Base-by-base conservation (phyloP, 1,140 invertebrate species). In the Nymphalis io region DNA sequence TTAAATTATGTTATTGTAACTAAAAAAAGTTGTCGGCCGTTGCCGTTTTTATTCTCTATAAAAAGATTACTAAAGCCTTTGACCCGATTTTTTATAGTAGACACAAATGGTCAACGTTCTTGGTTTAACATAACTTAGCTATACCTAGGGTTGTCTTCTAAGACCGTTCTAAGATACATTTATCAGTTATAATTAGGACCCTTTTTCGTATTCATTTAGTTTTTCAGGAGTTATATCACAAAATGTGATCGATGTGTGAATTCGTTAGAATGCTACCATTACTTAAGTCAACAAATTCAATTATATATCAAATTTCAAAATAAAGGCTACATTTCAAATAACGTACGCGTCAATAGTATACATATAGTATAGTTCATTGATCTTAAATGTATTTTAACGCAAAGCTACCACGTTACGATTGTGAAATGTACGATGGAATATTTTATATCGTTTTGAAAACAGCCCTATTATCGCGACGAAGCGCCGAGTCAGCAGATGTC, bases 101-200 rank as follows among this genome's bases (percentile, higher is more conserved):
- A 58, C 61, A 64, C 55, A 70, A 70, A 70, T 70, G 62, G 68
- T 53, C 61, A 70, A 39, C 44, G 68, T 70, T 59, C 68, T 70
- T 70, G 68, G 58, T 70, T 60, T 70, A 53, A 70, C 68, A 64
- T 60, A 60, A 61, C 57, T 59, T 65, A 70, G 55, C 60, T 44
- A 33, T 42, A 61, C 27, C 27, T 60, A 70, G 61, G 68, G 68
- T 42, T 70, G 68, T 38, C 38, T 20, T 12, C n/a, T 21, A 59
- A 59, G 20, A 53, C 16, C 27, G 10, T 33, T 33, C 27, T 33
- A 33, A 33, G 1, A 8, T 8, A 33, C n/a, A n/a, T n/a, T n/a
- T 33, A 33, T 0, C 27, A 33, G 27, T 33, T 8, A 33, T 33
- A 33, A 33, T 33, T 8, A 8, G 10, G 27, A 33, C 3, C n/a